Evolutionary conservation across 2,797 vertebrate species (phyloP).

Genomic region (Lerista edwardsae): DNA sequence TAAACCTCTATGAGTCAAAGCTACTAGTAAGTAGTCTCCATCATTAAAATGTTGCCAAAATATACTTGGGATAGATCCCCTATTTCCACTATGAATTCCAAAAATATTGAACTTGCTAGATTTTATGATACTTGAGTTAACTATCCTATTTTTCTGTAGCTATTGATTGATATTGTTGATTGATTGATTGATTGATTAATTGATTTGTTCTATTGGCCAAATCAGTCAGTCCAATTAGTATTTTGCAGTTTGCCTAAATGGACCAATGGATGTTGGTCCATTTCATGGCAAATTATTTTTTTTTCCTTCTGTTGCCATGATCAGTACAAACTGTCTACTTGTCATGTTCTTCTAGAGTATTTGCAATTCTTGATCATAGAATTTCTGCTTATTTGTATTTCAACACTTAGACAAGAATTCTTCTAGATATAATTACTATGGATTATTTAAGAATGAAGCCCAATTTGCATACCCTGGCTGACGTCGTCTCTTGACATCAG

Average conservation of each 20-base stretch:
- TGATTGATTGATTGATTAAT: no score
- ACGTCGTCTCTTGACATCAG: no score
- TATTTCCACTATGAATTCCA: constrained; percentile 3
- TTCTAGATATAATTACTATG: no score
- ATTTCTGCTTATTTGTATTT: no score
- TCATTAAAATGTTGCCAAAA: constrained; percentile 8
- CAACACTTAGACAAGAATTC: no score
- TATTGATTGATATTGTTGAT: no score
- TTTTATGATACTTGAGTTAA: not conserved
- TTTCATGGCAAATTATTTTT: constrained; percentile 58
- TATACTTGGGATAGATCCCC: not conserved
- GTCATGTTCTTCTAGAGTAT: no score
- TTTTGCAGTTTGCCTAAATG: constrained; percentile 41
- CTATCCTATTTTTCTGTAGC: not conserved
- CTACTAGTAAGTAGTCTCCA: not conserved
- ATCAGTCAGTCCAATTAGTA: not conserved
- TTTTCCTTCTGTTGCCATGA: constrained; percentile 52
- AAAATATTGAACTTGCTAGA: constrained; percentile 8
- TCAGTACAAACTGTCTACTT: not conserved
- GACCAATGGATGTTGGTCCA: constrained; percentile 44
- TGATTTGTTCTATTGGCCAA: not conserved
- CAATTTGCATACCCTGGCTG: no score
- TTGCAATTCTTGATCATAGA: no score
- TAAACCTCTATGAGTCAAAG: not conserved
- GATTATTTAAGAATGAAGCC: no score